phyloP scores from a whole-genome alignment of 37 sponge, comb jelly and placozoan genomes.

The Geodia barretti region DNA sequence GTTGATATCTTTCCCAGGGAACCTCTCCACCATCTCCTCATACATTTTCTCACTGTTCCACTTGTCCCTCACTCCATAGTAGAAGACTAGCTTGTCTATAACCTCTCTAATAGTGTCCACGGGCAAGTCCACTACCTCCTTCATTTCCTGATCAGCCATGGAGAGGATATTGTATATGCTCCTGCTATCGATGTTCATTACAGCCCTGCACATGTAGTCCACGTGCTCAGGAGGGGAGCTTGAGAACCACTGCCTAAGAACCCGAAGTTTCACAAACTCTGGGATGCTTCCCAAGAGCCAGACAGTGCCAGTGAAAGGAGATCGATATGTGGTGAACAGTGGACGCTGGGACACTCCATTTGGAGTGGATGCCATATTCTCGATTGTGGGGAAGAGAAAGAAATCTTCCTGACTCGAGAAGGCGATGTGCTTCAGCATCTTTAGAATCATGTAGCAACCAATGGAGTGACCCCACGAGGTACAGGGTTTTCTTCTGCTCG shows the following conservation, averaged over 20 bases:
- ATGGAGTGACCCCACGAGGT: conserved; percentile 85
- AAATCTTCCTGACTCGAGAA: conserved; percentile 27
- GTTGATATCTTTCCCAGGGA: conserved; percentile 49
- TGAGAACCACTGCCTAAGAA: conserved; percentile 12
- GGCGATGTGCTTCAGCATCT: conserved; percentile 51
- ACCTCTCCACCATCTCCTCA: conserved; percentile 37
- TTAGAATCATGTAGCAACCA: conserved; percentile 76
- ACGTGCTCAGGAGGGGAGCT: conserved; percentile 34
- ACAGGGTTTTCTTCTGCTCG: conserved; percentile 8
- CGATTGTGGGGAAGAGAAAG: conserved; percentile 78
- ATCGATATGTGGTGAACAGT: conserved; percentile 31
- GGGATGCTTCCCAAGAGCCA: conserved; percentile 34
- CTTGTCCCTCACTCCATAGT: conserved; percentile 67
- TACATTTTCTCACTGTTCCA: conserved; percentile 46
- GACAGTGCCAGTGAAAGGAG: conserved; percentile 11
- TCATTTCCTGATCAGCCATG: conserved; percentile 70
- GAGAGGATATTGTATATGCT: conserved; percentile 52
- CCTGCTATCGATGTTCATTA: conserved; percentile 30
- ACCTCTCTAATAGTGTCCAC: conserved; percentile 18
- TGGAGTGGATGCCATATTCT: conserved; percentile 60
- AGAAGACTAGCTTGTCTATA: conserved; percentile 58
- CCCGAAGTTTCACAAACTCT: not conserved
- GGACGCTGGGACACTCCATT: conserved; percentile 32
- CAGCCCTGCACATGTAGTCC: conserved; percentile 22
- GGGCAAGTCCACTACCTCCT: conserved; percentile 38